These are phyloP conservation scores for Megaleporinus macrocephalus DNA, from an alignment of 2,113 vertebrate genomes.

Conservation along the genomic window DNA sequence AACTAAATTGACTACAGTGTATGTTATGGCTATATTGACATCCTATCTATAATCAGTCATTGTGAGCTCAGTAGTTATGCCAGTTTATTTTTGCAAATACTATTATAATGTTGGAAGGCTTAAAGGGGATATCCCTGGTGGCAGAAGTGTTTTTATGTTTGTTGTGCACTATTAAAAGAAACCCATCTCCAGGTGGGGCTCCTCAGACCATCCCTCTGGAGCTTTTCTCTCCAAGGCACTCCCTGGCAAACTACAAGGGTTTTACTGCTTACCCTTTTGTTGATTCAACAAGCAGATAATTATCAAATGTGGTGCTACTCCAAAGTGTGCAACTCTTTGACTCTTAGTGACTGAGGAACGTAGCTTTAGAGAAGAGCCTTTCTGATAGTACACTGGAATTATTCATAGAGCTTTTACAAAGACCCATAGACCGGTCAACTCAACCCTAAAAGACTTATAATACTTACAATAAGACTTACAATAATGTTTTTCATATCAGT, in stretches of 20 bases:
- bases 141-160: not conserved
- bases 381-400: not conserved
- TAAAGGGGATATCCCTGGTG: not conserved
- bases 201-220: not conserved
- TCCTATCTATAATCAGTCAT: too few relatives aligned
- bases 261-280: constrained; percentile 33
- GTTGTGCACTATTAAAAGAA: constrained; percentile 8
- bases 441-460: not conserved
- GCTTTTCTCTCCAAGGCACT: not conserved
- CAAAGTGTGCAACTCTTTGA: not conserved
- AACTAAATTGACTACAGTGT: too few relatives aligned
- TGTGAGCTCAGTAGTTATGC: too few relatives aligned
- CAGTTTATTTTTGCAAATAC: not conserved
- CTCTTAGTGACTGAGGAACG: not conserved
- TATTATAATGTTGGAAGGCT: not conserved
- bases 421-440: too few relatives aligned
- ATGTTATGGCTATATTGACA: too few relatives aligned
- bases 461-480: too few relatives aligned
- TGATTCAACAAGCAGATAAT: not conserved
- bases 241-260: constrained; percentile 35
- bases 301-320: not conserved
- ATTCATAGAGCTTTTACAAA: not conserved
- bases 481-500: too few relatives aligned
- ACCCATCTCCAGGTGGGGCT: constrained; percentile 45
- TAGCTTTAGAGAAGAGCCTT: not conserved